A percentile compares a stretch with the other conserved stretches of the same genome.
phyloP scores from a whole-genome alignment of 2,113 vertebrate species.

The Oophaga pumilio region DNA sequence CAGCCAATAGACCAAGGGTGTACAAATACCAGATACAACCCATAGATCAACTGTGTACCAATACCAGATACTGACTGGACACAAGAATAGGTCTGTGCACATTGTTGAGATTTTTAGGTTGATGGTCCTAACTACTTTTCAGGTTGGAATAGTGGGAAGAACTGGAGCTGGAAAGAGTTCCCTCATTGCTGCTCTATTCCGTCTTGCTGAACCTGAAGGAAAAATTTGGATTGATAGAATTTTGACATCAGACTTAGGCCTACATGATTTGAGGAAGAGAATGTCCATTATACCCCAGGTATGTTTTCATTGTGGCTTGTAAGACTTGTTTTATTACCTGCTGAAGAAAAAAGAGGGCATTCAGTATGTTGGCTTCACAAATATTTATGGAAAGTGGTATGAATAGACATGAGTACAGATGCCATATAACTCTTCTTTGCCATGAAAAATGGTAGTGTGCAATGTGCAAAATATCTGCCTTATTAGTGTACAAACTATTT shows the following conservation, averaged over 20 bases:
- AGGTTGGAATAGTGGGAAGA: slow-evolving; percentile 94
- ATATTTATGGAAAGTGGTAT: background rate
- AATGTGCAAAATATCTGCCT: too few species aligned
- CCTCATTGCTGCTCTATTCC: slow-evolving; percentile 91
- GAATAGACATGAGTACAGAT: background rate
- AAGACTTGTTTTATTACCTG: background rate
- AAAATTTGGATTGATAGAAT: slow-evolving; percentile 89
- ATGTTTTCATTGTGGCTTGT: slow-evolving; percentile 12
- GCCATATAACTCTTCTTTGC: background rate
- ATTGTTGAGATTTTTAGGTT: background rate
- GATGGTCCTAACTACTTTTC: slow-evolving; percentile 27
- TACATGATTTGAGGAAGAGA: slow-evolving; percentile 90
- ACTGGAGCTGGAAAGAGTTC: slow-evolving; percentile 95
- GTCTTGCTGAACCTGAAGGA: slow-evolving; percentile 88
- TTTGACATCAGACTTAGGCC: slow-evolving; percentile 87
- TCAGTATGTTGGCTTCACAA: background rate
- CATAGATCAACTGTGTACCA: too few species aligned
- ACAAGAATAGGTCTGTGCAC: background rate
- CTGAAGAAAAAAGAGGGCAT: background rate
- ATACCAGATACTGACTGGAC: background rate
- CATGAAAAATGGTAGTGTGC: background rate
- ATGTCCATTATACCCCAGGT: slow-evolving; percentile 99
- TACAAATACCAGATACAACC: too few species aligned
- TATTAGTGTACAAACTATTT: too few species aligned
- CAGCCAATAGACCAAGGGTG: too few species aligned